These are phyloP conservation scores for Pteromalus puparum DNA, from an alignment of 1,140 invertebrate species.

Conservation along the genomic window DNA sequence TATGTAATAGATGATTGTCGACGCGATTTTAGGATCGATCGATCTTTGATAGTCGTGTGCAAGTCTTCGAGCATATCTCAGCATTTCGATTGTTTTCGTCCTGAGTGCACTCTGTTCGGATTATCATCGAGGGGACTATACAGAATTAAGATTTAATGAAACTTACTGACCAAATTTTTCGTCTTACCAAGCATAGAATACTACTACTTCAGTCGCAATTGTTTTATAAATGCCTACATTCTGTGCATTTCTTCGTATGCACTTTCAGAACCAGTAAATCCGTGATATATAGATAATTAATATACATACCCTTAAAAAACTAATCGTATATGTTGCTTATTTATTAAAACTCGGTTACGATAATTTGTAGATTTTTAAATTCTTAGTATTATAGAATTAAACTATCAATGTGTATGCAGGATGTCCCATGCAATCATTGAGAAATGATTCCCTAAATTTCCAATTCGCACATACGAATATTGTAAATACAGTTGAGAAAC, in stretches of 20 bases:
- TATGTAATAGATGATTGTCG: constrained; percentile 34
- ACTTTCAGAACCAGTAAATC: constrained; percentile 67
- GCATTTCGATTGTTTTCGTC: constrained; percentile 38
- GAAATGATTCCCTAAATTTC: constrained; percentile 12
- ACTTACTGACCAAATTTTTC: constrained; percentile 55
- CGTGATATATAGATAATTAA: constrained; percentile 67
- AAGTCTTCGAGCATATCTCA: constrained; percentile 41
- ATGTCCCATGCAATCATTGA: constrained; percentile 41
- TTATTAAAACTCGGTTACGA: constrained; percentile 65
- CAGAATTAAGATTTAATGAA: constrained; percentile 43
- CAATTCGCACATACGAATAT: neutral
- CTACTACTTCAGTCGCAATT: constrained; percentile 40
- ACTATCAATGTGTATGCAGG: constrained; percentile 52
- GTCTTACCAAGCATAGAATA: constrained; percentile 44
- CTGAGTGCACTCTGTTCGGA: constrained; percentile 17
- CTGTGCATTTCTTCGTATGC: constrained; percentile 55
- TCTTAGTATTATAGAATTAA: constrained; percentile 62
- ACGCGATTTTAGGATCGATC: constrained; percentile 16
- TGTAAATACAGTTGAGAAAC: constrained; percentile 39
- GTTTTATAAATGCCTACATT: constrained; percentile 51
- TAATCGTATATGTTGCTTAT: constrained; percentile 66
- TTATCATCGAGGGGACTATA: constrained; percentile 19
- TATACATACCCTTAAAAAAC: constrained; percentile 51
- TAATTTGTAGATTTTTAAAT: constrained; percentile 65
- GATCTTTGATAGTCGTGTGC: constrained; percentile 29